A percentile compares a stretch with the other conserved stretches of the same genome.
Evolutionary conservation across 2,113 vertebrate species (phyloP).

Genomic region (Chamaetylas fuelleborni): DNA sequence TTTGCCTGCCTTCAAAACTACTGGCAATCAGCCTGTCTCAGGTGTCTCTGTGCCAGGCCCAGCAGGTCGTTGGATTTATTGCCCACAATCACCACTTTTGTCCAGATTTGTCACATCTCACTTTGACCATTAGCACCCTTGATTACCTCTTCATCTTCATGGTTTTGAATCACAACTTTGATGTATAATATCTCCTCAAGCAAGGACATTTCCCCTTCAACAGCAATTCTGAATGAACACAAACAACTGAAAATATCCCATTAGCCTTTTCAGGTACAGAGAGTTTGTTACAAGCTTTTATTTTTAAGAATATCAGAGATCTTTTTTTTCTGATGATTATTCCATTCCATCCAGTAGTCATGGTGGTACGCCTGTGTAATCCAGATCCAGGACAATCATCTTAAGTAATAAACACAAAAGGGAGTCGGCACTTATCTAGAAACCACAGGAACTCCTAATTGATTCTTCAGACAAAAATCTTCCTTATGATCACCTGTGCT

Average conservation of each 20-base stretch:
- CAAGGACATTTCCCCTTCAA: background rate
- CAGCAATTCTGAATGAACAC: background rate
- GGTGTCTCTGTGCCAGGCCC: background rate
- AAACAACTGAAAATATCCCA: background rate
- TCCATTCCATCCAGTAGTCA: background rate
- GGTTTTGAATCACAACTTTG: background rate
- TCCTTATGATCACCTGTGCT: background rate
- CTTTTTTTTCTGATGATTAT: background rate
- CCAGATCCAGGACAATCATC: background rate
- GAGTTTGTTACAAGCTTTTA: background rate
- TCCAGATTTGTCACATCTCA: slow-evolving; percentile 8
- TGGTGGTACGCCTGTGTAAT: fast-evolving
- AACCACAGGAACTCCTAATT: background rate
- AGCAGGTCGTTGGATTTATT: slow-evolving; percentile 1
- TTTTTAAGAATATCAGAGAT: background rate
- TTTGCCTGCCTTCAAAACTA: background rate
- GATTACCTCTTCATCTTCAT: slow-evolving; percentile 24
- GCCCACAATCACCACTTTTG: background rate
- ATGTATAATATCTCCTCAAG: background rate
- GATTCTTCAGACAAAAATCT: background rate
- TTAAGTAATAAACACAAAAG: background rate
- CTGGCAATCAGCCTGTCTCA: background rate
- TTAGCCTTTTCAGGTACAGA: background rate
- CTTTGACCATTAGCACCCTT: background rate
- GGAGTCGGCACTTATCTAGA: background rate